Conservation (phyloP, 2,888 invertebrate species). For the Formica aserva region DNA sequence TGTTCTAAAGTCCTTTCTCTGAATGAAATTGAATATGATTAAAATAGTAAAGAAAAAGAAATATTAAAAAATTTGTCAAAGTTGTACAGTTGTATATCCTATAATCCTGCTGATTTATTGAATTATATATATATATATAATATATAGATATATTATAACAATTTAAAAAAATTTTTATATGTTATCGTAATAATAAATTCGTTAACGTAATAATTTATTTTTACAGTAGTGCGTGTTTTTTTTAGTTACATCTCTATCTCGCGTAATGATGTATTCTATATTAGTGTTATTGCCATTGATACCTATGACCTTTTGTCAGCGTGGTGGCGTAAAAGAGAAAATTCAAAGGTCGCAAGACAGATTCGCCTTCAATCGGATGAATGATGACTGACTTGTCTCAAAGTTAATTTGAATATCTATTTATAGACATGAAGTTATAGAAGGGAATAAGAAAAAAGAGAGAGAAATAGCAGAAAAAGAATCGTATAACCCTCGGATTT, state of each 20-base stretch:
- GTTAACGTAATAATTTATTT: background rate
- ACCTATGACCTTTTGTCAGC: constrained; percentile 47
- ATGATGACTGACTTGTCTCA: constrained; percentile 40
- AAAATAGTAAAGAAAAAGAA: background rate
- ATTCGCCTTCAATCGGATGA: constrained; percentile 51
- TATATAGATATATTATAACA: background rate
- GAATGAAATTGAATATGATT: background rate
- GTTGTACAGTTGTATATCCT: background rate
- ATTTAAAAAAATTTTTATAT: background rate
- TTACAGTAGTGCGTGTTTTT: background rate
- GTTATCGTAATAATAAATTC: background rate
- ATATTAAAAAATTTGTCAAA: background rate
- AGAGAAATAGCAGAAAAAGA: background rate
- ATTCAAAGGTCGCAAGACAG: constrained; percentile 58
- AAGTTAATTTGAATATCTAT: constrained; percentile 57
- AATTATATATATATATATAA: background rate
- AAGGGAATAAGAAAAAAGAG: background rate
- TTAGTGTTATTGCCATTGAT: constrained; percentile 16
- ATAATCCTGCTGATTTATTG: background rate
- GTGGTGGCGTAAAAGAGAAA: constrained; percentile 24
- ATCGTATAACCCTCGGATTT: constrained; percentile 15
- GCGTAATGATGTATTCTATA: constrained; percentile 17
- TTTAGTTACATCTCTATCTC: background rate
- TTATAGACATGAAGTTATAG: constrained; percentile 43
- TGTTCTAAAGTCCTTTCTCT: background rate